Conservation (phyloP, 2,888 invertebrate genomes). For the Nephrocerus scutellatus region DNA sequence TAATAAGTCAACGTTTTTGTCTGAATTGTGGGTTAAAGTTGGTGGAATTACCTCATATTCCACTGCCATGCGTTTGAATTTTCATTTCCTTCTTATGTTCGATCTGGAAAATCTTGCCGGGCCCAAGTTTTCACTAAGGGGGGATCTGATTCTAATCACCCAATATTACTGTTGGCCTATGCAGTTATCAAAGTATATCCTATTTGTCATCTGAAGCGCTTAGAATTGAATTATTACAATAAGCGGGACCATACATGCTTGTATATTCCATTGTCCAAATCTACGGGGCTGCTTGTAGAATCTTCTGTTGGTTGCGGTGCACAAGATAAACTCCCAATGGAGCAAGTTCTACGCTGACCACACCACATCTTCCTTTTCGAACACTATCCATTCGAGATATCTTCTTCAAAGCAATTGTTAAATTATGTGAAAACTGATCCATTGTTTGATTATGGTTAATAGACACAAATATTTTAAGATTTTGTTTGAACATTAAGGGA, state of each 20-base stretch:
- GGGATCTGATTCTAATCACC: slow-evolving; percentile 73
- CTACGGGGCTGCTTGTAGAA: slow-evolving; percentile 46
- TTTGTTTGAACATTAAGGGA: too few relatives aligned
- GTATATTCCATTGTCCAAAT: slow-evolving; percentile 29
- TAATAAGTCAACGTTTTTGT: too few relatives aligned
- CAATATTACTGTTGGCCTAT: slow-evolving; percentile 32
- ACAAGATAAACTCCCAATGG: slow-evolving; percentile 61
- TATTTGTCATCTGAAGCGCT: slow-evolving; percentile 47
- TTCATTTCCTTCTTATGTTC: slow-evolving; percentile 75
- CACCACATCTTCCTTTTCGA: slow-evolving; percentile 63
- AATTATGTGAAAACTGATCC: slow-evolving; percentile 77
- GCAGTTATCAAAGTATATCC: slow-evolving; percentile 34
- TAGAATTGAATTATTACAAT: slow-evolving; percentile 29
- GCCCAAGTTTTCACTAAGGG: slow-evolving; percentile 86
- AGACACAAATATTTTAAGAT: too few relatives aligned
- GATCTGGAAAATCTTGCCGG: slow-evolving; percentile 60
- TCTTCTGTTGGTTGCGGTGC: slow-evolving; percentile 49
- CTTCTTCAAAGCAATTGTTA: slow-evolving; percentile 73
- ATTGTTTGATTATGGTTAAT: too few relatives aligned
- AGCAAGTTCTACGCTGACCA: slow-evolving; percentile 69
- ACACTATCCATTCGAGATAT: slow-evolving; percentile 58
- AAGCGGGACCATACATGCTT: slow-evolving; percentile 28
- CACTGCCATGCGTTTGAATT: slow-evolving; percentile 85
- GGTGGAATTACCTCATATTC: slow-evolving; percentile 60
- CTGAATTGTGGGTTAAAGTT: too few relatives aligned